phyloP scores from a whole-genome alignment of 2,888 invertebrate genomes.

The Anarsia innoxiella region DNA sequence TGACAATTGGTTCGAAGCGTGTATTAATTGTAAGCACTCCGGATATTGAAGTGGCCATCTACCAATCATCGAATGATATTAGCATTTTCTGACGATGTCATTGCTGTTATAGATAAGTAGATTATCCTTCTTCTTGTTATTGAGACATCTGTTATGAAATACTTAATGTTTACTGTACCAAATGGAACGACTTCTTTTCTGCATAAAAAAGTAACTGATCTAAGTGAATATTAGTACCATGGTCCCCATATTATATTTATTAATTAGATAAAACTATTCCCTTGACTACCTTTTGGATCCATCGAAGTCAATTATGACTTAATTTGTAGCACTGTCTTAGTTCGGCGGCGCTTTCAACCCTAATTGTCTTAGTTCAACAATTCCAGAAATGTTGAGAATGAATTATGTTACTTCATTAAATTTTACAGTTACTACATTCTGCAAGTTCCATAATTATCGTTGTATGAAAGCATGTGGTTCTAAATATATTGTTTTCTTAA shows the following conservation, averaged over 20 bases:
- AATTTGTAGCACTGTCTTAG: conserved; percentile 5
- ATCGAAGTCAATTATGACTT: conserved; percentile 8
- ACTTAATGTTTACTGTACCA: too few relatives aligned
- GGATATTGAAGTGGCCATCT: conserved; percentile 39
- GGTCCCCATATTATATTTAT: too few relatives aligned
- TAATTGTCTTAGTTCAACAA: conserved; percentile 12
- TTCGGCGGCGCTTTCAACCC: conserved; percentile 5
- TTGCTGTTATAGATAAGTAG: too few relatives aligned
- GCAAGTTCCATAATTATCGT: conserved; percentile 8
- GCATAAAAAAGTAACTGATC: too few relatives aligned
- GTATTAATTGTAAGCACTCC: conserved; percentile 49
- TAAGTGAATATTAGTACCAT: too few relatives aligned
- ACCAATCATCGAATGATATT: conserved; percentile 24
- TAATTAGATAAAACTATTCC: too few relatives aligned
- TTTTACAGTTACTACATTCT: conserved; percentile 3
- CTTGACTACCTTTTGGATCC: too few relatives aligned
- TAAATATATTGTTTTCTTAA: conserved; percentile 6
- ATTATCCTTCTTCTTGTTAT: too few relatives aligned
- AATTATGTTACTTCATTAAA: conserved; percentile 1
- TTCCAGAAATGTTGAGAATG: conserved; percentile 3
- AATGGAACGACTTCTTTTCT: too few relatives aligned
- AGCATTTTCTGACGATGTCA: not conserved
- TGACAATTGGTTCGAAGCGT: conserved; percentile 43
- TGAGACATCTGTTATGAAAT: too few relatives aligned
- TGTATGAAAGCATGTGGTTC: conserved; percentile 4